phyloP scores from a whole-genome alignment of 2,113 vertebrate genomes.

The Sturnus vulgaris region DNA sequence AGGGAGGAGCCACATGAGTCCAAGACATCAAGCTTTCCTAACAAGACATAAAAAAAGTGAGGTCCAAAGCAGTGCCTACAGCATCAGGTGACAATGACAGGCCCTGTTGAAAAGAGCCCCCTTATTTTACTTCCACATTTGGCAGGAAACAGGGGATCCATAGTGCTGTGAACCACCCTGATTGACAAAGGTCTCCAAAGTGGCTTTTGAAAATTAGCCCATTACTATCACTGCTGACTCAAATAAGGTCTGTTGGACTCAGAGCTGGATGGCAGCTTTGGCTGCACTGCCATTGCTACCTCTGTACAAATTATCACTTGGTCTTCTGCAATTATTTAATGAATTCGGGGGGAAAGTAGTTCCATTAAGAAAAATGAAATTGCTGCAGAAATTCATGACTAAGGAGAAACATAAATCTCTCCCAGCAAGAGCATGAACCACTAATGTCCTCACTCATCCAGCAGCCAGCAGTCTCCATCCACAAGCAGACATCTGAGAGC shows the following conservation, averaged over 20 bases:
- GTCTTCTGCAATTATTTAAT: background rate
- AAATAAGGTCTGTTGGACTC: background rate
- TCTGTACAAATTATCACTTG: background rate
- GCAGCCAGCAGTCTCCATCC: background rate
- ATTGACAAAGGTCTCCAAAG: rapidly evolving
- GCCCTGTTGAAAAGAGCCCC: background rate
- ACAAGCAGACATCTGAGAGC: background rate
- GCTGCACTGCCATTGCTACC: background rate
- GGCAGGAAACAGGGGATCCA: background rate
- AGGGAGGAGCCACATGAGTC: background rate
- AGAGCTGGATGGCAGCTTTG: background rate
- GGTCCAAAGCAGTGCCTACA: background rate
- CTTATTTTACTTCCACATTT: background rate
- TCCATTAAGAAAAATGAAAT: background rate
- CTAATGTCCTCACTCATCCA: background rate
- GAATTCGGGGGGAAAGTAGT: background rate
- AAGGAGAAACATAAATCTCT: background rate
- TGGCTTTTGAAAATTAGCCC: background rate
- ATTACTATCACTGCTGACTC: rapidly evolving
- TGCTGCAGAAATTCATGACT: background rate
- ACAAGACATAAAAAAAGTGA: background rate
- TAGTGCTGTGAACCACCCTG: background rate
- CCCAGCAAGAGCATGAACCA: rapidly evolving
- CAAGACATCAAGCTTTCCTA: background rate
- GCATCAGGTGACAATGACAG: background rate